phyloP scores from a whole-genome alignment of 1,140 invertebrate genomes.

The Drosophila oshimai region DNA sequence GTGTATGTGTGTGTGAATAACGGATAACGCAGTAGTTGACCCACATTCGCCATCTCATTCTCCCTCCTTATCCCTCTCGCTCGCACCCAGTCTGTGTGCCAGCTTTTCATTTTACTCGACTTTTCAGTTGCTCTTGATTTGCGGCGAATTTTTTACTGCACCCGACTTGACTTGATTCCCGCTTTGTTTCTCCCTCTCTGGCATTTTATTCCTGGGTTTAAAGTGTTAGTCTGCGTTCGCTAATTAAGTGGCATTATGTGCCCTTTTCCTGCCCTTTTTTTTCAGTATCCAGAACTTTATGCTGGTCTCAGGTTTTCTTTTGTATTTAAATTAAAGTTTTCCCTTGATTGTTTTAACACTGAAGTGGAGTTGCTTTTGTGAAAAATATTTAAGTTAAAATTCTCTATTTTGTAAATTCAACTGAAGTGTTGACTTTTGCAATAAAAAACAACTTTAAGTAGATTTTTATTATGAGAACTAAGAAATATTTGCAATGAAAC shows the following conservation, averaged over 20 bases:
- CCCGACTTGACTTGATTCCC: conserved; percentile 9
- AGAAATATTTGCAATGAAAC: no score
- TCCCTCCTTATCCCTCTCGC: not conserved
- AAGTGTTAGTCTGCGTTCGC: conserved; percentile 27
- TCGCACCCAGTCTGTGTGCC: conserved; percentile 7
- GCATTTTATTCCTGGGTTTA: conserved; percentile 16
- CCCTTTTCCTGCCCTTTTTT: conserved; percentile 9
- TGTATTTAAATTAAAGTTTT: not conserved
- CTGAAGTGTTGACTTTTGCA: no score
- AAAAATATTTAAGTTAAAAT: no score
- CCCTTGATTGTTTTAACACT: not conserved
- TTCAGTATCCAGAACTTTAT: conserved; percentile 24
- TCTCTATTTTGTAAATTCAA: no score
- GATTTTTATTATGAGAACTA: no score
- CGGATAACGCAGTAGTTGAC: conserved; percentile 64
- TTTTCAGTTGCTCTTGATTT: conserved; percentile 71
- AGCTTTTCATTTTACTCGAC: conserved; percentile 64
- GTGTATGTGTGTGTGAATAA: conserved; percentile 34
- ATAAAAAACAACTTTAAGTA: no score
- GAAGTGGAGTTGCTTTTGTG: no score
- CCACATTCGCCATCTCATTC: conserved; percentile 48
- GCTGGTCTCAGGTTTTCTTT: conserved; percentile 28
- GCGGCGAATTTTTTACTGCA: conserved; percentile 39
- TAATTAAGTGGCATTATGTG: conserved; percentile 59
- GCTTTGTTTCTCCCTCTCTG: not conserved